These are phyloP conservation scores for Heliconius cydno DNA, from an alignment of 2,888 invertebrate species.

Conservation along the genomic window DNA sequence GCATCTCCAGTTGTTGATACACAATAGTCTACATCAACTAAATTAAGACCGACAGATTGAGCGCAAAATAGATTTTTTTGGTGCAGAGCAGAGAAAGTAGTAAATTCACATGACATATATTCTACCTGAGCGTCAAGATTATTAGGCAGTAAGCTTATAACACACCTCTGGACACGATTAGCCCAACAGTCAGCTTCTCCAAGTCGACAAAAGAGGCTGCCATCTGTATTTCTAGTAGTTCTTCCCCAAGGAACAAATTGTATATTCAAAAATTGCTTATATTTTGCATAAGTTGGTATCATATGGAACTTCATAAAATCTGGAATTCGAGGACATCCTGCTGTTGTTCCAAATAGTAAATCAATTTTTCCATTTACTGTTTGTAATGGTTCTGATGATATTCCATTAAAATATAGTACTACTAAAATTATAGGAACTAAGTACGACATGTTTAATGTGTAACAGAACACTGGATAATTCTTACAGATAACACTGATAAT, in stretches of 20 bases:
- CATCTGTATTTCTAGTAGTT: slow-evolving; percentile 56
- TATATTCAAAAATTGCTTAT: slow-evolving; percentile 64
- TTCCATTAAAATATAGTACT: slow-evolving; percentile 4
- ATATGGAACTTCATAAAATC: slow-evolving; percentile 63
- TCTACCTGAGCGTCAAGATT: slow-evolving; percentile 65
- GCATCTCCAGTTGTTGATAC: slow-evolving; percentile 58
- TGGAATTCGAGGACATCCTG: slow-evolving; percentile 68
- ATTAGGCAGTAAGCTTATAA: slow-evolving; percentile 58
- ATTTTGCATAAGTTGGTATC: slow-evolving; percentile 59
- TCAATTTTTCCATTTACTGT: slow-evolving; percentile 66
- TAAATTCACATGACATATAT: slow-evolving; percentile 74
- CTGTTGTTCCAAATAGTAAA: slow-evolving; percentile 63
- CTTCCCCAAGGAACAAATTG: slow-evolving; percentile 78
- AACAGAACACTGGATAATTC: background rate
- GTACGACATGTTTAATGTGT: slow-evolving; percentile 19
- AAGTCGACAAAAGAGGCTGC: slow-evolving; percentile 63
- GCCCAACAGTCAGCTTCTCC: slow-evolving; percentile 69
- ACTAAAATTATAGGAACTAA: background rate
- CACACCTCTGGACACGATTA: slow-evolving; percentile 73
- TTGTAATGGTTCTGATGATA: slow-evolving; percentile 49
- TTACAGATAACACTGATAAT: background rate
- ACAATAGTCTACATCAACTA: slow-evolving; percentile 65
- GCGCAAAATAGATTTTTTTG: slow-evolving; percentile 65
- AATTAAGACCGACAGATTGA: slow-evolving; percentile 57
- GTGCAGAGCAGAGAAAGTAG: slow-evolving; percentile 57